Evolutionary conservation across 2,797 vertebrate genomes (phyloP), one percentile per base, ranked within the genome.

Genomic region (Selene dorsalis): DNA sequence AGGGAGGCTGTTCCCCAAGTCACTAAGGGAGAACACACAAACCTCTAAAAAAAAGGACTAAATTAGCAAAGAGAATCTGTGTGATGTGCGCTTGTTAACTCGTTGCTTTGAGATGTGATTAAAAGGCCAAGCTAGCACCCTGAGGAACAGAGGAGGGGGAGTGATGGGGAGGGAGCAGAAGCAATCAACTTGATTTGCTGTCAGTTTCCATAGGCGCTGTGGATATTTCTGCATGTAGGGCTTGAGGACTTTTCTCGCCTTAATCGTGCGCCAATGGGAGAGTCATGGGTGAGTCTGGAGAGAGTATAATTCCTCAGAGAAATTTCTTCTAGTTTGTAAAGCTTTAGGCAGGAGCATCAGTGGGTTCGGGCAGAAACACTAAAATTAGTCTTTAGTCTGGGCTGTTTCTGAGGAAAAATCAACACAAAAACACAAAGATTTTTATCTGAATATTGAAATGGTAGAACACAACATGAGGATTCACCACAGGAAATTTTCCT

Each of bases 81-180:
- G 73, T 48, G 65, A 73, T 69, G 57, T 72, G 32, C 4, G 62
- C 71, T 76, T 72, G 82, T 81, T 84, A 73, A 71, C 48, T 70
- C 9, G 0, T 20, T 24, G 63, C 82, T 82, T 63, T 80, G 55
- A 83, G 48, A 62, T 69, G 80, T 77, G 79, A 47, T 83, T 84
- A 83, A 79, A 81, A 77, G 56, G 82, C 63, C 61, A 22, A 41
- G 63, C 61, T 4, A 12, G 38, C 58, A 52, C 73, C 69, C 62
- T 3, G 67, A 68, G 74, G 74, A 63, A 7, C 18, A 2, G 41
- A 6, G 35, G 53, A 24, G 56, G 13, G 3, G 39, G 22, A 58
- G 73, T 0, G 73, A 72, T 18, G 69, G 57, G 43, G 35, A 1
- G 32, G 30, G 45, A 56, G 56, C 24, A 63, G 26, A 61, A 35